Evolutionary conservation across 2,888 invertebrate genomes (phyloP).

Genomic region (Lasioglossum figueresi): DNA sequence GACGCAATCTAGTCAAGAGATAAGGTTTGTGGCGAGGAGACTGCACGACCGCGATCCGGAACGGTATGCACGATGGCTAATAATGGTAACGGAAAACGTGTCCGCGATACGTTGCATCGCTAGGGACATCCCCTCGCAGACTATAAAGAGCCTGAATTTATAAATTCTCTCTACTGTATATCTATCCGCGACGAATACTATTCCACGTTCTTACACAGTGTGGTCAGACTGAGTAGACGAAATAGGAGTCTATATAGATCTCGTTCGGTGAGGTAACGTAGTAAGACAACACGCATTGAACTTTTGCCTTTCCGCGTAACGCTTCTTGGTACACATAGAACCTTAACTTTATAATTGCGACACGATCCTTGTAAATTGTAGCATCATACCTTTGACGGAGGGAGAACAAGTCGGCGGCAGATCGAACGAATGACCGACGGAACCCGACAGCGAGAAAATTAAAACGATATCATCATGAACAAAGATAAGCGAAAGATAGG

Average conservation of each 20-base stretch:
- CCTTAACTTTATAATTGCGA: conserved; percentile 45
- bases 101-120: conserved; percentile 49
- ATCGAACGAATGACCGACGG: not conserved
- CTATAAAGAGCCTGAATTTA: conserved; percentile 69
- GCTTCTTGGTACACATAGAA: conserved; percentile 50
- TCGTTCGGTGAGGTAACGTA: conserved; percentile 55
- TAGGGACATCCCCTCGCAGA: conserved; percentile 67
- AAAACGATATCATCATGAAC: conserved; percentile 24
- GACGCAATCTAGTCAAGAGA: conserved; percentile 83
- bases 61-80: conserved; percentile 16
- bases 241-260: conserved; percentile 64
- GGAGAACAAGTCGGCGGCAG: not conserved
- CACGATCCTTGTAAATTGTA: conserved; percentile 55
- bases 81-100: conserved; percentile 43
- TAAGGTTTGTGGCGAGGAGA: conserved; percentile 55
- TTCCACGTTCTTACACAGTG: conserved; percentile 72
- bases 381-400: conserved; percentile 7
- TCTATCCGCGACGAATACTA: conserved; percentile 65
- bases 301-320: conserved; percentile 58
- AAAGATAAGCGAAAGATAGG: conserved; percentile 21
- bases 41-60: conserved; percentile 22
- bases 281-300: conserved; percentile 51
- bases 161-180: conserved; percentile 73
- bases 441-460: not conserved
- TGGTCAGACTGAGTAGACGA: conserved; percentile 72